phyloP scores from a whole-genome alignment of 2,888 invertebrate genomes.

The Eupithecia insigniata region DNA sequence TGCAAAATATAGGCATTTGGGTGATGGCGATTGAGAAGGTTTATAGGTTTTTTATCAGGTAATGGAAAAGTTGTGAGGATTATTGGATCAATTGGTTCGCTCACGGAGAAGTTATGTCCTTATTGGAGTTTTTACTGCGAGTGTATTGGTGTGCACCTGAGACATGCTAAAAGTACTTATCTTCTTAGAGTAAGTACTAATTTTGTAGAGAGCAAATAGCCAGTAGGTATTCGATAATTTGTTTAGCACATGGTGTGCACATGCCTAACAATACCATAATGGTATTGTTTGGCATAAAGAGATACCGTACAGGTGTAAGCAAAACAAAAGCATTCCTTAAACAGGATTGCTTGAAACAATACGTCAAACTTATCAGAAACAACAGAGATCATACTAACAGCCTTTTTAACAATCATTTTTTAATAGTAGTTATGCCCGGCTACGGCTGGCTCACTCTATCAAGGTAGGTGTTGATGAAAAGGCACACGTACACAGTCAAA shows the following conservation, averaged over 20 bases:
- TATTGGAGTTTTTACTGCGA: not conserved
- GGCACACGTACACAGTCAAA: too few relatives aligned
- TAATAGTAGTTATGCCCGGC: too few relatives aligned
- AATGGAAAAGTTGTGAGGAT: conserved; percentile 28
- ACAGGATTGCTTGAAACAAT: too few relatives aligned
- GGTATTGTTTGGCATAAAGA: too few relatives aligned
- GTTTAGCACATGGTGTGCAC: not conserved
- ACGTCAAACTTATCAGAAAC: too few relatives aligned
- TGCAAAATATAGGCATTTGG: conserved; percentile 36
- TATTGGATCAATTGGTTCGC: conserved; percentile 24
- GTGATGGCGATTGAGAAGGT: conserved; percentile 28
- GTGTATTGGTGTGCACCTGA: conserved; percentile 1
- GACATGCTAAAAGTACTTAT: not conserved
- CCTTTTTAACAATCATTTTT: too few relatives aligned
- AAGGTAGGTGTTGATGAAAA: too few relatives aligned
- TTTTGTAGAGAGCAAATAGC: not conserved
- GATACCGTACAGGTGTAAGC: too few relatives aligned
- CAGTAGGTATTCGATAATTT: not conserved
- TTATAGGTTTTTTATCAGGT: conserved; percentile 38
- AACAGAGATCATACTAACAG: too few relatives aligned
- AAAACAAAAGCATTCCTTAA: too few relatives aligned
- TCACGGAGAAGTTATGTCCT: conserved; percentile 10
- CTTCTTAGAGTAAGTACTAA: not conserved
- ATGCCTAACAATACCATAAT: too few relatives aligned
- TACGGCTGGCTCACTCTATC: too few relatives aligned